Evolutionary conservation across 2,797 vertebrate species (phyloP), one percentile per base, ranked within the genome.

Genomic region (Gymnocypris eckloni): DNA sequence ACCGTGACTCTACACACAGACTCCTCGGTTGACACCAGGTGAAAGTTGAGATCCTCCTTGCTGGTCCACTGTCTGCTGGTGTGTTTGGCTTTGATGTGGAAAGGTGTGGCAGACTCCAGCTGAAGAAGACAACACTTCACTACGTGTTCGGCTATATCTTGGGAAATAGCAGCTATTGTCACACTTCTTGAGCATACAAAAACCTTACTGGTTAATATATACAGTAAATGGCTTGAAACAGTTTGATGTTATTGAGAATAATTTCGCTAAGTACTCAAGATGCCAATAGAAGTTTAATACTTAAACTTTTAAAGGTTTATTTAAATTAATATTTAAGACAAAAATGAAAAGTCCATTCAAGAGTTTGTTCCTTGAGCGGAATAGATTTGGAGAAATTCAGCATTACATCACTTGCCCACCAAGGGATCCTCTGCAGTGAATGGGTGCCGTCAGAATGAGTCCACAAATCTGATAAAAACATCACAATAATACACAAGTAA

Each of bases 51-150:
- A 73, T 81, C 73, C 11, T 90, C 81, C 15, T 88, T 82, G 16
- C 77, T 78, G 48, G 59, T 89, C 75, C 41, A 86, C 73, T 41
- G 39, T 48, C 79, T 85, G n/a, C 70, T 88, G 13, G 86, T 90
- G 83, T 91, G 89, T 80, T 84, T 81, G 54, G 89, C 88, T 54
- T 61, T 70, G 41, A 91, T 86, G 37, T 69, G 50, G 59, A 75
- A 83, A 3, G 77, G 37, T 59, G 84, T 86, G 10, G 75, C 45
- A 25, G 86, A 90, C 54, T 87, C 79, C 61, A 91, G 54, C 90
- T 91, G 41, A 28, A 56, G 20, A 59, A 77, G 13, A 81, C 5
- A 33, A 45, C 4, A 77, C 45, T 66, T 52, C 4, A 11, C 4
- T 8, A 25, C 6, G 48, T 66, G 45, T 66, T n/a, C 5, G 5